Percentiles rank a stretch among this genome's conserved stretches.
phyloP scores from a whole-genome alignment of 1,140 invertebrate genomes.

The Carposina sasakii region DNA sequence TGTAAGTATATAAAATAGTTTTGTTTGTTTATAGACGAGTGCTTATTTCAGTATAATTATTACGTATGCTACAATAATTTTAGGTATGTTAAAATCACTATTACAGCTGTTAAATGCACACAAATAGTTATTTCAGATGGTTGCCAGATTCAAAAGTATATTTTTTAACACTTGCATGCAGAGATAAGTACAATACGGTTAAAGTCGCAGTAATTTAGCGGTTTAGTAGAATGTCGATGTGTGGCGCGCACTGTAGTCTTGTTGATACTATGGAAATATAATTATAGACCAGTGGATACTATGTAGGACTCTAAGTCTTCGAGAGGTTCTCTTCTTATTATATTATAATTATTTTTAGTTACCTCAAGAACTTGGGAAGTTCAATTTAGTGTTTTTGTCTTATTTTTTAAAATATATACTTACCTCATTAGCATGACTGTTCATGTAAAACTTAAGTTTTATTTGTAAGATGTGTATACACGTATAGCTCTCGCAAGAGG shows the following conservation, averaged over 20 bases:
- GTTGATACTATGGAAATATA: slow-evolving; percentile 49
- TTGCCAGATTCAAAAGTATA: too few relatives aligned
- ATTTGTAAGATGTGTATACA: background rate
- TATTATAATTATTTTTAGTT: slow-evolving; percentile 66
- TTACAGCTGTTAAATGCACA: too few relatives aligned
- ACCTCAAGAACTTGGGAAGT: slow-evolving; percentile 68
- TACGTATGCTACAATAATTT: slow-evolving; percentile 22
- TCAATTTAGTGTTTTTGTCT: slow-evolving; percentile 44
- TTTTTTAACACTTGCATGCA: too few relatives aligned
- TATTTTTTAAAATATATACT: slow-evolving; percentile 40
- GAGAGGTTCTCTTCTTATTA: slow-evolving; percentile 45
- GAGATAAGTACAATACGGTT: too few relatives aligned
- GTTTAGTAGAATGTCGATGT: too few relatives aligned
- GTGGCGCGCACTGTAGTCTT: too few relatives aligned
- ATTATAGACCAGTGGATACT: slow-evolving; percentile 55
- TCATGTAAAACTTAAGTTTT: slow-evolving; percentile 43
- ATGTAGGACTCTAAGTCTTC: slow-evolving; percentile 62
- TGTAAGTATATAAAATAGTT: slow-evolving; percentile 62
- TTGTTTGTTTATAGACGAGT: slow-evolving; percentile 63
- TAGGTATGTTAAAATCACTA: slow-evolving; percentile 7
- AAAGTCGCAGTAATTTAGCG: too few relatives aligned
- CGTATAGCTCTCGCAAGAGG: background rate
- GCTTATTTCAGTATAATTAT: slow-evolving; percentile 49
- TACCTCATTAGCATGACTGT: slow-evolving; percentile 59
- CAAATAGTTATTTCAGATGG: slow-evolving; percentile 36